phyloP scores from a whole-genome alignment of 2,888 invertebrate species.

The Agriopis leucophaearia region DNA sequence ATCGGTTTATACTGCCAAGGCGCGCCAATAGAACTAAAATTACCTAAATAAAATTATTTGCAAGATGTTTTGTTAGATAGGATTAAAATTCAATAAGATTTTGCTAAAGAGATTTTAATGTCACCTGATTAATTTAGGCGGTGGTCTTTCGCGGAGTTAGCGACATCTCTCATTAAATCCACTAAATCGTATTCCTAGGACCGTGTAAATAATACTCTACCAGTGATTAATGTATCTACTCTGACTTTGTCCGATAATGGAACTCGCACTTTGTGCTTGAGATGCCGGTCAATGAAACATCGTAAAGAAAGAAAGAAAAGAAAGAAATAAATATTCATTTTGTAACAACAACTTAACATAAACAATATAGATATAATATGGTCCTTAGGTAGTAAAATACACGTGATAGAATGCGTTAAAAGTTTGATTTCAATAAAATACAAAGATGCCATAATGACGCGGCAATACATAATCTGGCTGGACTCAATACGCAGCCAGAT shows the following conservation, averaged over 20 bases:
- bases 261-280: too few relatives aligned
- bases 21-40: neutral
- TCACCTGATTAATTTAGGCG: constrained; percentile 64
- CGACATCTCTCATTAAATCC: constrained; percentile 44
- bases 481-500: too few relatives aligned
- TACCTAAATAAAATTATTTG: neutral
- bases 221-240: constrained; percentile 11
- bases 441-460: too few relatives aligned
- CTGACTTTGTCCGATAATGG: neutral
- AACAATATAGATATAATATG: too few relatives aligned
- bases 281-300: too few relatives aligned
- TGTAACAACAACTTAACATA: too few relatives aligned
- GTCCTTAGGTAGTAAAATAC: too few relatives aligned
- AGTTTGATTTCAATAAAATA: too few relatives aligned
- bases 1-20: neutral
- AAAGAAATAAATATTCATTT: too few relatives aligned
- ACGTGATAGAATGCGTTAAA: too few relatives aligned
- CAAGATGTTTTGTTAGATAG: constrained; percentile 2
- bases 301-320: too few relatives aligned
- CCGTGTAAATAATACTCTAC: neutral
- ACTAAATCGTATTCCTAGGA: constrained; percentile 35
- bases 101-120: constrained; percentile 45
- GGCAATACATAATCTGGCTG: too few relatives aligned
- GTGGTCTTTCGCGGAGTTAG: constrained; percentile 50
- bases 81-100: constrained; percentile 25